Base-by-base conservation (phyloP, 2,797 vertebrate species). In the Staurois parvus region DNA sequence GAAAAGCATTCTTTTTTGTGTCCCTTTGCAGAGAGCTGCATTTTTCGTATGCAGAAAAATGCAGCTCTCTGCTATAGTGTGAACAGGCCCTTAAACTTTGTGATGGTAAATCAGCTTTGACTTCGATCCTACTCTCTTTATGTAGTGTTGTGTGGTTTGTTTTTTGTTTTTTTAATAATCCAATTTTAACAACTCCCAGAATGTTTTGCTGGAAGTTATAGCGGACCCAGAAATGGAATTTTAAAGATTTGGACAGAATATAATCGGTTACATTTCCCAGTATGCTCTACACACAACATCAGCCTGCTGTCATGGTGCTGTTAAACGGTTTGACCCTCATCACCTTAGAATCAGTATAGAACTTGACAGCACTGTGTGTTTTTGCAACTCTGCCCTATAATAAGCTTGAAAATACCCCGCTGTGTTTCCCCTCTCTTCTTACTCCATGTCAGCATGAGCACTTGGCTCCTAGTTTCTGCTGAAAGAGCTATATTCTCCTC, bases 381-480 rank as follows among this genome's bases (percentile, higher is more conserved):
- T 59, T 37, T 40, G 48, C 79, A 56, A 21, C 29, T 15, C 52
- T 72, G n/a, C 79, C 73, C 73, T 76, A 48, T 75, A 76, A 83
- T 69, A 67, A 68, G 81, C 81, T 40, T 76, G 29, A 24, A 48
- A 26, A 67, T 69, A 26, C 72, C 81, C 72, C 29, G 12, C 21
- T 69, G 73, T 76, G 62, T 19, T n/a, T 68, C 40, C 73, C 79
- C 59, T 59, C 73, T 83, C 72, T 67, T 45, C 73, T 83, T 76
- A 56, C 72, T 76, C 29, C 24, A 68, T 76, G 81, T 83, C 72
- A 83, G 72, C 72, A 76, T 3, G 29, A 76, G 19, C 81, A 34
- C 72, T 75, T 76, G 81, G 73, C 64, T 76, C 62, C 73, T 37
- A 42, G 40, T 69, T 76, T 75, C 72, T 76, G 62, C 81, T 83